Evolutionary conservation across 2,113 vertebrate species (phyloP).

Genomic region (Datnioides undecimradiatus): DNA sequence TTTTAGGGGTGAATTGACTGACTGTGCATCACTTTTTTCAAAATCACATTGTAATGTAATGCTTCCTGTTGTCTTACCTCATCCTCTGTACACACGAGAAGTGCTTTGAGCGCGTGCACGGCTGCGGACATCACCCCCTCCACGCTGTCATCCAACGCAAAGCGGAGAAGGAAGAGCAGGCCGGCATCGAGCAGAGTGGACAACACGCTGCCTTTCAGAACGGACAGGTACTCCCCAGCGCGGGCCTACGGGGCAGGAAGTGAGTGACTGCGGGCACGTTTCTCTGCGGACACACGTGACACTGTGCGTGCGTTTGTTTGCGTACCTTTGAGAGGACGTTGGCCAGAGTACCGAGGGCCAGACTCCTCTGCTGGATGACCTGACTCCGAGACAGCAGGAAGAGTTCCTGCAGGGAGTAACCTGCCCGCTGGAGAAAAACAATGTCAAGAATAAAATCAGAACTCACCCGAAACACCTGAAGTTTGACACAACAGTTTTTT

Average conservation of each 20-base stretch:
- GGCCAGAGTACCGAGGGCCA: slow-evolving; percentile 91
- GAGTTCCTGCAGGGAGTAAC: slow-evolving; percentile 97
- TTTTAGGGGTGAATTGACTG: not conserved
- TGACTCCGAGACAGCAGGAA: slow-evolving; percentile 96
- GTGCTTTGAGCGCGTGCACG: slow-evolving; percentile 85
- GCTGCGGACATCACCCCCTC: slow-evolving; percentile 91
- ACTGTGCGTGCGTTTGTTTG: not conserved
- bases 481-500: too few species aligned
- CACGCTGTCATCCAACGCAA: slow-evolving; percentile 91
- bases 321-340: slow-evolving; percentile 90
- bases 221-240: slow-evolving; percentile 86
- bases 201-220: slow-evolving; percentile 86
- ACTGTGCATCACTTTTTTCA: not conserved
- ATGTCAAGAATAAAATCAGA: too few species aligned
- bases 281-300: not conserved
- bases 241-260: slow-evolving; percentile 81
- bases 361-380: slow-evolving; percentile 91
- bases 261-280: not conserved
- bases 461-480: too few species aligned
- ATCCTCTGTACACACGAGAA: slow-evolving; percentile 90
- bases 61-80: slow-evolving; percentile 84
- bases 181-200: slow-evolving; percentile 93
- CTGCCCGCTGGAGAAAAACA: slow-evolving; percentile 87
- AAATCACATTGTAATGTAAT: not conserved
- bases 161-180: slow-evolving; percentile 94